Evolutionary conservation across 2,888 invertebrate species (phyloP), one percentile per base, ranked within the genome.

Genomic region (Pachliopta kotzebuea): DNA sequence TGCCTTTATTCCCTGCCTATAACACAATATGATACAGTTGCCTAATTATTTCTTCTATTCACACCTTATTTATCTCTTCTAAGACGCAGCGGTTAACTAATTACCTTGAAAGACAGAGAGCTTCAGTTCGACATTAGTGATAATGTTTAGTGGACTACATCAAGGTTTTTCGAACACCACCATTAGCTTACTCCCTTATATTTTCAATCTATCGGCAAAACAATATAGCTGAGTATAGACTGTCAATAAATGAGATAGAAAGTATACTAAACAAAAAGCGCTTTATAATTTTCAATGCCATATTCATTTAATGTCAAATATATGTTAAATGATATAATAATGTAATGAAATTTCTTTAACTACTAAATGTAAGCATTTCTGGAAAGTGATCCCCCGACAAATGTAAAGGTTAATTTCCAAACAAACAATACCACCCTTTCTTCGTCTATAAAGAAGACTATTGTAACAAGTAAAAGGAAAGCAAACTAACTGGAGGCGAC

Each of bases 391-490:
- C 78, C 45, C 78, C 72, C 72, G 67, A 69, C 71, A 76, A 79
- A 78, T 69, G 67, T 70, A 86, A 88, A 88, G 88, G 88, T 86
- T 84, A 87, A 79, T 78, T 78, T 72, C 67, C 74, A 74, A 74
- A 75, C 83, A 84, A 79, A 84, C 80, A 85, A 86, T 82, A 83
- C 74, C 79, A 90, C 90, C 90, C 90, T 84, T 86, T 86, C 81
- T 79, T 80, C 74, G 75, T 75, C 76, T 81, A 81, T 82, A 81
- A 80, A 83, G 83, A 80, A 83, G 83, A 81, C 79, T 79, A 80
- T 80, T 85, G 81, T 84, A 85, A 82, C 81, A 76, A 78, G 81
- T 78, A 79, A 86, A 90, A 87, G 86, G 90, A 86, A 89, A 88
- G 84, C 80, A 76, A 71, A 83, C 81, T 78, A 81, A 84, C 81